Conservation (phyloP, 1,140 invertebrate species). For the Stratiolaelaps scimitus region DNA sequence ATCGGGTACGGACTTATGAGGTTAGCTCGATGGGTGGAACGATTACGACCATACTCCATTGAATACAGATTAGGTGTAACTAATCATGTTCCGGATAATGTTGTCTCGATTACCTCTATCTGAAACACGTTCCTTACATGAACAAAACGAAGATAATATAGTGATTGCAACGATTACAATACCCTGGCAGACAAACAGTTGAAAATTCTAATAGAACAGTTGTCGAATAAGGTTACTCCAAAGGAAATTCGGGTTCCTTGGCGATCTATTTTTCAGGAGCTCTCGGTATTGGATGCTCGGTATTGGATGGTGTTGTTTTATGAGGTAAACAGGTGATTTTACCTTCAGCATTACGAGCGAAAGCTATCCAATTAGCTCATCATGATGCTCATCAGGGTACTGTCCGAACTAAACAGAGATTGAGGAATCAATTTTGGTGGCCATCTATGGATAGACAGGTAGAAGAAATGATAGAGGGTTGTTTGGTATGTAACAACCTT, state of each 20-base stretch:
- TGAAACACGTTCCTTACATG: neutral
- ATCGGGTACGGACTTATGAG: neutral
- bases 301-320: neutral
- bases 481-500: conserved; percentile 29
- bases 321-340: neutral
- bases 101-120: neutral
- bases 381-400: conserved; percentile 33
- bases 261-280: neutral
- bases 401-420: too few species aligned
- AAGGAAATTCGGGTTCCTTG: neutral
- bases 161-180: neutral
- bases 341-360: neutral
- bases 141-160: neutral
- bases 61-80: neutral
- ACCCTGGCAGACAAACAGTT: neutral
- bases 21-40: conserved; percentile 2
- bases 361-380: neutral
- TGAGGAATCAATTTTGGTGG: conserved; percentile 33
- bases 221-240: neutral
- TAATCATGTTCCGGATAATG: neutral
- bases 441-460: conserved; percentile 33
- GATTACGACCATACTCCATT: neutral
- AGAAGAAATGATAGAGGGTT: conserved; percentile 29
- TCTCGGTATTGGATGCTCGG: too few species aligned
- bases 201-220: neutral